Base-by-base conservation (phyloP, 2,888 invertebrate species). In the Thera obeliscata region DNA sequence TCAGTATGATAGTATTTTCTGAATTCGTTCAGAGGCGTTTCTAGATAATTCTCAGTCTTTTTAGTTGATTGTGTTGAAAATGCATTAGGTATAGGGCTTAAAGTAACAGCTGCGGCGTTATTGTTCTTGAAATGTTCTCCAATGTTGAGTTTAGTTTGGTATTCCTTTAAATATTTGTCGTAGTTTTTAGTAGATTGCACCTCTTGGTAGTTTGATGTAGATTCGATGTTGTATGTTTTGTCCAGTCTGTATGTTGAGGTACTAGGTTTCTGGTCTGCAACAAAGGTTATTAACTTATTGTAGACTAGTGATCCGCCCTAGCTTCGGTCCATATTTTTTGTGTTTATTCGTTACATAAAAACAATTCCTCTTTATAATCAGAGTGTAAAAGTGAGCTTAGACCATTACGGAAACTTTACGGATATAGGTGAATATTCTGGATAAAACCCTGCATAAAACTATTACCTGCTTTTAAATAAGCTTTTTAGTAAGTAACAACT, bases 11-110 rank as follows among this genome's bases (percentile, higher is more conserved):
- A 93, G 2, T 88, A 72, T 71, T 89, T 90, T 62, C 93, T 83
- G 59, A 93, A 93, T 60, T 92, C 92, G 0, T 61, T 69, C 7
- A 93, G 65, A 0, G 93, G 89, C 11, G 87, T 88, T 71, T 90
- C 90, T 41, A 92, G 75, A 67, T 87, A 89, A 67, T 56, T 56
- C 12, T 74, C 73, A 0, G 67, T 69, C 11, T 35, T 57, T 72
- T 55, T 2, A 67, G 49, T 3, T 60, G 43, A 43, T 49, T 52
- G 59, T 11, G 36, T 48, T 11, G 65, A 56, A n/a, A 41, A 69
- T 33, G 52, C 63, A 11, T 56, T 55, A 46, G 69, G 69, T 35
- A 69, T 69, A 4, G 69, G 69, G 2, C 38, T 62, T 22, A 66
- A 11, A 12, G n/a, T 35, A n/a, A 54, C 38, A 7, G 60, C 63